phyloP scores from a whole-genome alignment of 2,113 vertebrate species.

The Fukomys damarensis region DNA sequence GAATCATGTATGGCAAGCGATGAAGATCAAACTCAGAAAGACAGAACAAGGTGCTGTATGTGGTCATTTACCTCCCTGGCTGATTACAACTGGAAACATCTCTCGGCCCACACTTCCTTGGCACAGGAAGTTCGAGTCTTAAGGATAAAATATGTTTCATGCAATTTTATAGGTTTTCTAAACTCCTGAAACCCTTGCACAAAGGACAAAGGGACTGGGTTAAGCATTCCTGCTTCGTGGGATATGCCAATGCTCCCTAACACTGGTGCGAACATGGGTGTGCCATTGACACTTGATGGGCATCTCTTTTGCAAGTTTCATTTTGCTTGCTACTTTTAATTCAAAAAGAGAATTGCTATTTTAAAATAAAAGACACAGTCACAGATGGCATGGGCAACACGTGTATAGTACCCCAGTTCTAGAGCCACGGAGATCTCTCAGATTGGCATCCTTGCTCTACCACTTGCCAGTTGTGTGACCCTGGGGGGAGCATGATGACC shows the following conservation, averaged over 20 bases:
- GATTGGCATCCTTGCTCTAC: not conserved
- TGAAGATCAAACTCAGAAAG: not conserved
- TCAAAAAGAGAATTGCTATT: constrained; percentile 8
- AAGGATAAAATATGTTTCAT: not conserved
- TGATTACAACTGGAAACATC: not conserved
- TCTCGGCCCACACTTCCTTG: not conserved
- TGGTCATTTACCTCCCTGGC: not conserved
- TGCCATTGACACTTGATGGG: not conserved
- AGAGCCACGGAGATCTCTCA: not conserved
- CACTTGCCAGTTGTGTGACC: not conserved
- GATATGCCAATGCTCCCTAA: not conserved
- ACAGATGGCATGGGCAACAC: not conserved
- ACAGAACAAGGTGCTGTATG: not conserved
- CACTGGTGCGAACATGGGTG: not conserved
- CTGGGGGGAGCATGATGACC: not conserved
- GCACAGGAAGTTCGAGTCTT: not conserved
- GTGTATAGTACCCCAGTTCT: not conserved
- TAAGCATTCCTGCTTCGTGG: not conserved
- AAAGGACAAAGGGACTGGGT: not conserved
- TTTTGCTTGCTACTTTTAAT: not conserved
- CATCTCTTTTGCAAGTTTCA: constrained; percentile 26
- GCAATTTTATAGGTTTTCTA: constrained; percentile 11
- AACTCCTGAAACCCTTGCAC: not conserved
- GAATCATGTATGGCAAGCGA: not conserved
- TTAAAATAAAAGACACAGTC: not conserved